A percentile compares a stretch with the other conserved stretches of the same genome.
Evolutionary conservation across 2,797 vertebrate species (phyloP).

Genomic region (Lepilemur septentrionalis): DNA sequence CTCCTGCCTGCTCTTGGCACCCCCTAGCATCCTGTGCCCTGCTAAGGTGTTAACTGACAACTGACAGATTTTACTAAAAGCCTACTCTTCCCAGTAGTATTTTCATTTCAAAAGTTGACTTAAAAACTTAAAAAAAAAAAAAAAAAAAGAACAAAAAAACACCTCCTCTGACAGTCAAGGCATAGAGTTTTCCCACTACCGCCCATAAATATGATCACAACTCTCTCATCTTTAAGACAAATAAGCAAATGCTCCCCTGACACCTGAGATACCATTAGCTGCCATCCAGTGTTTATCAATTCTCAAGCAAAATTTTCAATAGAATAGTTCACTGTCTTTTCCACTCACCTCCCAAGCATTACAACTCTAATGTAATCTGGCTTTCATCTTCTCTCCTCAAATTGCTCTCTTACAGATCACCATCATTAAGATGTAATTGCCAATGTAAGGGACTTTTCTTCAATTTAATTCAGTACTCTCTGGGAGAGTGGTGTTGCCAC

Average conservation of each 20-base stretch:
- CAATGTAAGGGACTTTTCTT: neutral
- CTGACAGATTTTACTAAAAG: conserved; percentile 73
- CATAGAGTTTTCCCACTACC: neutral
- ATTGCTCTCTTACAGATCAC: neutral
- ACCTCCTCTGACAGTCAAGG: conserved; percentile 32
- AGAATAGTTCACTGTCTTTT: neutral
- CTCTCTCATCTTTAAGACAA: neutral
- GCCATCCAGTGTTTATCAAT: neutral
- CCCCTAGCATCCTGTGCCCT: conserved; percentile 72
- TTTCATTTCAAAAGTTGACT: conserved; percentile 73
- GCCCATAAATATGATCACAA: neutral
- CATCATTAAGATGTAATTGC: conserved; percentile 18
- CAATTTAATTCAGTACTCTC: neutral
- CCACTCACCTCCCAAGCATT: neutral
- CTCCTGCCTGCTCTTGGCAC: conserved; percentile 75
- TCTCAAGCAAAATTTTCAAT: neutral
- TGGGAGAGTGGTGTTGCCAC: neutral
- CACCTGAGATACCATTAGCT: neutral
- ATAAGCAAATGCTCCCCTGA: conserved; percentile 2
- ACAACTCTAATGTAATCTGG: neutral
- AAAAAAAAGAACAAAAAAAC: too few relatives aligned
- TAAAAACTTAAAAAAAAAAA: conserved; percentile 35
- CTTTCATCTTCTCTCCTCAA: conserved; percentile 7
- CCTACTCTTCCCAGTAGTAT: conserved; percentile 56
- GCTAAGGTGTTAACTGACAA: conserved; percentile 80